Conservation (phyloP, 2,888 invertebrate genomes). For the Clepsis dumicolana region DNA sequence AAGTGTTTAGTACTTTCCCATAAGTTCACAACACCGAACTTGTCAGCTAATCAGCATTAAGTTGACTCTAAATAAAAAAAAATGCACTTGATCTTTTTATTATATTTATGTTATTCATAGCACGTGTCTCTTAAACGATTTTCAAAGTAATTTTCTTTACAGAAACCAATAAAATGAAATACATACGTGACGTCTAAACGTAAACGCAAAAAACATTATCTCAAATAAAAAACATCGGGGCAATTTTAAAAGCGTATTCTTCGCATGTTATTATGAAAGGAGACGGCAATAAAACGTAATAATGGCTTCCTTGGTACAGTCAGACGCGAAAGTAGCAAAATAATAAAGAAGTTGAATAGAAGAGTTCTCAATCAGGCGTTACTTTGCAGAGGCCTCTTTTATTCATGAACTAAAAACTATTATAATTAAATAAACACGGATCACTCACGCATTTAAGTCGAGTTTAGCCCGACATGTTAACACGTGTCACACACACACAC, state of each 20-base stretch:
- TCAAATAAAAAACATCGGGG: constrained; percentile 31
- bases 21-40: too few relatives aligned
- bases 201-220: constrained; percentile 11
- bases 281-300: constrained; percentile 42
- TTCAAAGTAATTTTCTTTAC: not conserved
- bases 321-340: not conserved
- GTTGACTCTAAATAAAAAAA: too few relatives aligned
- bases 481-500: too few relatives aligned
- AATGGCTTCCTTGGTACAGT: constrained; percentile 39
- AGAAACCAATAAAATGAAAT: constrained; percentile 2
- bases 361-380: not conserved
- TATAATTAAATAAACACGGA: too few relatives aligned
- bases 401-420: not conserved
- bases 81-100: too few relatives aligned
- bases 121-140: not conserved
- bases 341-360: not conserved
- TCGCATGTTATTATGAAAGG: constrained; percentile 42
- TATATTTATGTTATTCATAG: not conserved
- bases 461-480: too few relatives aligned
- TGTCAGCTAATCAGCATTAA: too few relatives aligned
- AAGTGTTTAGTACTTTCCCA: too few relatives aligned
- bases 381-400: not conserved
- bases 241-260: constrained; percentile 41
- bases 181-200: constrained; percentile 11
- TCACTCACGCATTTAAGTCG: too few relatives aligned